Evolutionary conservation across 2,888 invertebrate genomes (phyloP), one percentile per base, ranked within the genome.

Genomic region (Bhutanitis thaidina): DNA sequence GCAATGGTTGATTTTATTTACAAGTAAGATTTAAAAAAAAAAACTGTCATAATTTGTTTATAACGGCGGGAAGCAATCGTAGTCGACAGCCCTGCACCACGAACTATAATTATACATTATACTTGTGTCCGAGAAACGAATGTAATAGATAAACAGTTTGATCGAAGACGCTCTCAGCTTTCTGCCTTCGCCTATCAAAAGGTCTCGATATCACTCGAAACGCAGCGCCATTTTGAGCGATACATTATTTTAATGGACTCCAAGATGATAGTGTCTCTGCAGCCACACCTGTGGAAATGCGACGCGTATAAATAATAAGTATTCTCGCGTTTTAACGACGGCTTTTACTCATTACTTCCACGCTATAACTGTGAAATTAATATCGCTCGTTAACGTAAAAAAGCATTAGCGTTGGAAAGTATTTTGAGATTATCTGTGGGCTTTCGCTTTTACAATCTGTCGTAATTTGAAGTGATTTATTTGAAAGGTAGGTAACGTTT

Each of bases 161-260:
- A 80, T 80, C 69, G 79, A 77, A 67, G 69, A 74, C 69, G 69
- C 77, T 75, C 72, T 73, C 64, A 71, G 55, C 63, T 59, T 56
- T 54, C 56, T 47, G 53, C 51, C 53, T 51, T 58, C 60, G 53
- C 52, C 61, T 65, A 68, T 73, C 69, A 40, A 53, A n/a, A 43
- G 55, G 62, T 70, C 62, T 65, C 66, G 69, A 73, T 77, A 74
- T 73, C 74, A 62, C 67, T 69, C 60, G 67, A 74, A 72, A 69
- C 62, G 65, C 62, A 67, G 64, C 69, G 71, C 66, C 67, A 67
- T 77, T 77, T 74, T 74, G 71, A 74, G 63, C 60, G 67, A 62
- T 70, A 67, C 79, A 77, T 77, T 78, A 77, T 77, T 78, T 75
- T 81, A 80, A 82, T 81, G 80, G 75, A 67, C 49, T 57, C 59